phyloP scores from a whole-genome alignment of 2,888 invertebrate species.

The Exocentrus adspersus region DNA sequence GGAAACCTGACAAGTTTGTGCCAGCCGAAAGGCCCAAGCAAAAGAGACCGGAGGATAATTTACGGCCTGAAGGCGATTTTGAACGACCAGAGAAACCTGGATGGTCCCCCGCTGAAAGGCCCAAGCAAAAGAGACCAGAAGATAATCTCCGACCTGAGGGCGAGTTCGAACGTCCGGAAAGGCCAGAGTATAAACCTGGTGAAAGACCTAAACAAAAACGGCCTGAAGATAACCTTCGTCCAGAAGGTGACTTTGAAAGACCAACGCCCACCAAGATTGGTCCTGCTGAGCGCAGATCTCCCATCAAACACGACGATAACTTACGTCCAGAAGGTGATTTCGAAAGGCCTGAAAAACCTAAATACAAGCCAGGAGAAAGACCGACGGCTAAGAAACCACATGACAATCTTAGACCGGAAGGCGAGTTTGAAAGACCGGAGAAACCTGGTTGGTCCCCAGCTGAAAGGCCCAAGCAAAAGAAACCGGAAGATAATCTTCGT shows the following conservation, averaged over 20 bases:
- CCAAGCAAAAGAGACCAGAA: slow-evolving; percentile 52
- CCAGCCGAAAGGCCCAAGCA: slow-evolving; percentile 63
- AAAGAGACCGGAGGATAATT: slow-evolving; percentile 65
- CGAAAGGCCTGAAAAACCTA: slow-evolving; percentile 61
- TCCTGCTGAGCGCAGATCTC: slow-evolving; percentile 62
- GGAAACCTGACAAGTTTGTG: slow-evolving; percentile 59
- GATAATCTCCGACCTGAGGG: slow-evolving; percentile 68
- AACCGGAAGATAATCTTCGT: slow-evolving; percentile 61
- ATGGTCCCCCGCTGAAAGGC: slow-evolving; percentile 63
- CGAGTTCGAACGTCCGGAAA: slow-evolving; percentile 64
- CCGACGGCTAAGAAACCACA: slow-evolving; percentile 62
- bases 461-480: slow-evolving; percentile 63
- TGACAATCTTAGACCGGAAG: slow-evolving; percentile 66
- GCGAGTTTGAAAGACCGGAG: slow-evolving; percentile 64
- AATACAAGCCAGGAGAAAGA: slow-evolving; percentile 63
- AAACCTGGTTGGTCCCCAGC: slow-evolving; percentile 64
- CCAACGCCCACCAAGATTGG: slow-evolving; percentile 62
- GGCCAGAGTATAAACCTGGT: slow-evolving; percentile 60
- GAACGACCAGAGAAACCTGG: slow-evolving; percentile 60
- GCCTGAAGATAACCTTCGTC: slow-evolving; percentile 68
- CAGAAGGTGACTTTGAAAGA: slow-evolving; percentile 67
- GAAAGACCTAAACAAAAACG: slow-evolving; percentile 62
- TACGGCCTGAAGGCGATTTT: slow-evolving; percentile 65
- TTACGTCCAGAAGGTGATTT: slow-evolving; percentile 68
- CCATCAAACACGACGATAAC: slow-evolving; percentile 67